Percentiles rank a stretch among this genome's conserved stretches.
phyloP scores from a whole-genome alignment of 2,113 vertebrate genomes.

The Saccopteryx leptura region DNA sequence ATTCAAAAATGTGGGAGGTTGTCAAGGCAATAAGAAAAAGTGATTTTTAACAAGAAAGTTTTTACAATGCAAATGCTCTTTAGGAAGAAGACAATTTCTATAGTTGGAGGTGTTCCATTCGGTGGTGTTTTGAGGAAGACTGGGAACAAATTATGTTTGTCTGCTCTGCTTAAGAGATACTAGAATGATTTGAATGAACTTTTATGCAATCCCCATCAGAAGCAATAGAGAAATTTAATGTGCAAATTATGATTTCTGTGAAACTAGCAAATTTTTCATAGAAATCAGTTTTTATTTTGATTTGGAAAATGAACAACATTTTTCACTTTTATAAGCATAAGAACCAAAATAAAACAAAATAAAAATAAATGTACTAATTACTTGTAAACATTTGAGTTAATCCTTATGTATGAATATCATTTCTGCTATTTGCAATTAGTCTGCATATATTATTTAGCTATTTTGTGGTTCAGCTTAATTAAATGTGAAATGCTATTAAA shows the following conservation, averaged over 20 bases:
- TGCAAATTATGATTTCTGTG: neutral
- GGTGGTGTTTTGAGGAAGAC: neutral
- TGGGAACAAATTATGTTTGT: neutral
- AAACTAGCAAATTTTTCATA: neutral
- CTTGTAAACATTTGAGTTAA: neutral
- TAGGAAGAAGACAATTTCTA: neutral
- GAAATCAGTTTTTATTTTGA: neutral
- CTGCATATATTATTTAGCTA: neutral
- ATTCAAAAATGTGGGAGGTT: neutral
- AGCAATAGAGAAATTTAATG: neutral
- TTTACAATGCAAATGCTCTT: neutral
- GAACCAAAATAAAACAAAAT: neutral
- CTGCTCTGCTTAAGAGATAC: neutral
- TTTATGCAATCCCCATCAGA: neutral
- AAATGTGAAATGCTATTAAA: neutral
- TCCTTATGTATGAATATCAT: neutral
- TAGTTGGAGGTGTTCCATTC: neutral
- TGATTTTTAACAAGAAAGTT: neutral
- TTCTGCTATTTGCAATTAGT: neutral
- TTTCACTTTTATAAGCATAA: neutral
- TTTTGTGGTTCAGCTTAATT: neutral
- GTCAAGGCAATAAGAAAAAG: neutral
- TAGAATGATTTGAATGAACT: neutral
- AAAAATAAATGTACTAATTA: constrained; percentile 19
- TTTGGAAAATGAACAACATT: neutral